Conservation (phyloP, 2,888 invertebrate genomes). For the Eledone cirrhosa region DNA sequence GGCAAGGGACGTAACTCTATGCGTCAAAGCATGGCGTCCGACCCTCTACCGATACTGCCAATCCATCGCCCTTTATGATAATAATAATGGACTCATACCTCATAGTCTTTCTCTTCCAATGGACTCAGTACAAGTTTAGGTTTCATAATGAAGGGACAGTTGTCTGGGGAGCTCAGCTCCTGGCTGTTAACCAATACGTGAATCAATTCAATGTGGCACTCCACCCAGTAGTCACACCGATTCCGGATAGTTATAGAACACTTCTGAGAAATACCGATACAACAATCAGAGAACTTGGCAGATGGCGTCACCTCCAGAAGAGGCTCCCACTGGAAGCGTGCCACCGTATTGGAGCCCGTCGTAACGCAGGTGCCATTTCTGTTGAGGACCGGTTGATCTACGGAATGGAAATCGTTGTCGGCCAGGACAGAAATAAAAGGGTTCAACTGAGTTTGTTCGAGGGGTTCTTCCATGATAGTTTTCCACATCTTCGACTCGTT, state of each 20-base stretch:
- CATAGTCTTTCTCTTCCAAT: neutral
- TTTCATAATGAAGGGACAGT: neutral
- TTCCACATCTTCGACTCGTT: neutral
- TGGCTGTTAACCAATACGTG: neutral
- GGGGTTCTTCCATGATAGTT: constrained; percentile 14
- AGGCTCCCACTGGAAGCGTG: neutral
- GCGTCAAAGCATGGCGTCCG: no score
- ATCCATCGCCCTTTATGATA: no score
- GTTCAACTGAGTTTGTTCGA: constrained; percentile 8
- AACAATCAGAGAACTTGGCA: neutral
- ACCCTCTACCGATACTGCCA: no score
- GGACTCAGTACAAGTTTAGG: neutral
- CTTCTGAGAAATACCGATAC: neutral
- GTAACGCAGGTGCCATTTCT: neutral
- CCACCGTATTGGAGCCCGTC: neutral
- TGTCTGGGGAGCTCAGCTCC: neutral
- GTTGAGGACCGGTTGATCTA: neutral
- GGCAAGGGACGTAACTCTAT: no score
- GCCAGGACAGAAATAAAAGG: neutral
- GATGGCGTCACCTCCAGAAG: neutral
- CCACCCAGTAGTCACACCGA: neutral
- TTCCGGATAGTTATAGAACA: neutral
- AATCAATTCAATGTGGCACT: neutral
- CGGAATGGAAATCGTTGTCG: neutral
- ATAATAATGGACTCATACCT: neutral